phyloP scores from a whole-genome alignment of 1,140 invertebrate genomes.

The Drosophila tropicalis region DNA sequence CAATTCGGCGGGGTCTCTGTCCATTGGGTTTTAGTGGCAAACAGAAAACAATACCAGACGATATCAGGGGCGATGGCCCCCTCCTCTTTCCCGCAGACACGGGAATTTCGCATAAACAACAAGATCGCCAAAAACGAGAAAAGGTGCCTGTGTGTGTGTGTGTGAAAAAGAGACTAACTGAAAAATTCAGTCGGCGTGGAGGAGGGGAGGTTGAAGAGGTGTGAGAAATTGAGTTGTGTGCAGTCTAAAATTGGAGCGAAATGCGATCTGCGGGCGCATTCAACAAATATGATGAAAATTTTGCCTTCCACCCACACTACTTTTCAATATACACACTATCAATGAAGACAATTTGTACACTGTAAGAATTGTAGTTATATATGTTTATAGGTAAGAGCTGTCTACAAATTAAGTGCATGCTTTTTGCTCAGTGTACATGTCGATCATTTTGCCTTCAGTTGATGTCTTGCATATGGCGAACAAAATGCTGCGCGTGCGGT shows the following conservation, averaged over 20 bases:
- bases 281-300: constrained; percentile 13
- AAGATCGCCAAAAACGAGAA: constrained; percentile 23
- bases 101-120: constrained; percentile 51
- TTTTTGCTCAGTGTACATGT: constrained; percentile 6
- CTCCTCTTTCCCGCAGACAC: constrained; percentile 32
- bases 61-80: constrained; percentile 49
- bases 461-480: constrained; percentile 61
- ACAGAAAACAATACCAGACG: constrained; percentile 42
- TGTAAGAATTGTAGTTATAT: background rate
- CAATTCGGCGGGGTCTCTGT: background rate
- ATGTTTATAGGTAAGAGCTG: background rate
- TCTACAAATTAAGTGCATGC: background rate
- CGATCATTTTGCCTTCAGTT: constrained; percentile 31
- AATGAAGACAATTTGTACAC: constrained; percentile 9
- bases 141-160: constrained; percentile 1
- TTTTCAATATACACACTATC: background rate
- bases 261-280: constrained; percentile 17
- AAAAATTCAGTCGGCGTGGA: background rate
- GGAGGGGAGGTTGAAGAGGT: background rate
- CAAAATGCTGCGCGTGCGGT: constrained; percentile 58
- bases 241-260: constrained; percentile 23
- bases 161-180: background rate
- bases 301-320: background rate
- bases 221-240: constrained; percentile 1
- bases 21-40: constrained; percentile 7